Base-by-base conservation (phyloP, 2,888 invertebrate genomes). In the Holacanthella duospinosa region DNA sequence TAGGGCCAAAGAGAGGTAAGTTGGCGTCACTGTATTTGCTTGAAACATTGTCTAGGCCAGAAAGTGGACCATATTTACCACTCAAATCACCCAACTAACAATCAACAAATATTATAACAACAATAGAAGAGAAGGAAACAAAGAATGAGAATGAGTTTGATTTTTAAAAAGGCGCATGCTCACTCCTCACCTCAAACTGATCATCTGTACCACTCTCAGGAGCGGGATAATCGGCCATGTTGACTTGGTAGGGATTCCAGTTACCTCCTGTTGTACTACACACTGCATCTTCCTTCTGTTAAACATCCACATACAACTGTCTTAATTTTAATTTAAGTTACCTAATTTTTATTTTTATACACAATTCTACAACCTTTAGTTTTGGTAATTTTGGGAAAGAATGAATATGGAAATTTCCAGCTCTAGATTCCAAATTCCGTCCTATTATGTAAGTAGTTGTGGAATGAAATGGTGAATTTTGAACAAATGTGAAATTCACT, bases 381-480 rank as follows among this genome's bases (percentile, higher is more conserved):
- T 75, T 74, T 26, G 75, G 74, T 4, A 76, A 75, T 19, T 79
- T 76, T 0, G 80, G 80, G 65, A 76, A 78, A 44, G 76, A 70
- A 67, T 79, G 79, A 2, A 80, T 74, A 67, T 78, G 77, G 65
- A 78, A 80, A 2, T 76, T 76, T 1, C 76, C 76, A 1, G 77
- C 79, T 25, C 70, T 63, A 1, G 70, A 70, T 1, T 69, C 66
- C 27, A 80, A 71, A 55, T 77, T 77, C n/a, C 74, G 71, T 21
- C 79, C 70, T 60, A 76, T 75, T 73, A 92, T 85, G 75, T 85
- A 85, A 0, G 87, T 79, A 80, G 87, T 87, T 0, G 91, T 91
- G 0, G 90, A 88, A 77, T 92, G 88, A 76, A 88, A 91, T 27
- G 86, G 86, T 0, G 89, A 89, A 36, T 86, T 83, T 77, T 93